Evolutionary conservation across 2,797 vertebrate genomes (phyloP).

Genomic region (Spheniscus humboldti): DNA sequence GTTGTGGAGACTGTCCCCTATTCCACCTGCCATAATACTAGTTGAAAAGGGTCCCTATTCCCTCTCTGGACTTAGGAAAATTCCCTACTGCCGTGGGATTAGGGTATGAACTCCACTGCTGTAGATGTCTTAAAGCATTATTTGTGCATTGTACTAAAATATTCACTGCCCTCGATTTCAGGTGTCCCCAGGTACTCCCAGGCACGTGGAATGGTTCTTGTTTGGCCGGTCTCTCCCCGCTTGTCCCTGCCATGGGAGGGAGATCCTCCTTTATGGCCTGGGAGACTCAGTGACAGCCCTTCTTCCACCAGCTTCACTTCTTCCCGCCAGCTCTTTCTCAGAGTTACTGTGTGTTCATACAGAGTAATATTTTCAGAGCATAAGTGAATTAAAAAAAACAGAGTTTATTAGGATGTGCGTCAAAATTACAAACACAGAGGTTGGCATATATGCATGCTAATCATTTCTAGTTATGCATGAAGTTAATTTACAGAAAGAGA

Average conservation of each 20-base stretch:
- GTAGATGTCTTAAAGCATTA: neutral
- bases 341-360: neutral
- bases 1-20: neutral
- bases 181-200: neutral
- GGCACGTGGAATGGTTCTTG: neutral
- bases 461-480: constrained; percentile 62
- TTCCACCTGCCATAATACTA: neutral
- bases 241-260: neutral
- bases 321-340: neutral
- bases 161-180: neutral
- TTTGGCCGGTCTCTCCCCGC: neutral
- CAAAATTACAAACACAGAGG: constrained; percentile 45
- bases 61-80: neutral
- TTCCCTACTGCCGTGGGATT: neutral
- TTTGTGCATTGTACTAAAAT: neutral
- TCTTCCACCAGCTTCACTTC: neutral
- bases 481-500: constrained; percentile 57
- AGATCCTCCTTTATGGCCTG: neutral
- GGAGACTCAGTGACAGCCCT: neutral
- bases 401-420: constrained; percentile 33
- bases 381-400: neutral
- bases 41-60: neutral
- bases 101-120: neutral
- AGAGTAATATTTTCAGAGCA: constrained; percentile 7
- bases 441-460: constrained; percentile 35